Conservation (phyloP, 2,888 invertebrate genomes). For the Mythimna vitellina region DNA sequence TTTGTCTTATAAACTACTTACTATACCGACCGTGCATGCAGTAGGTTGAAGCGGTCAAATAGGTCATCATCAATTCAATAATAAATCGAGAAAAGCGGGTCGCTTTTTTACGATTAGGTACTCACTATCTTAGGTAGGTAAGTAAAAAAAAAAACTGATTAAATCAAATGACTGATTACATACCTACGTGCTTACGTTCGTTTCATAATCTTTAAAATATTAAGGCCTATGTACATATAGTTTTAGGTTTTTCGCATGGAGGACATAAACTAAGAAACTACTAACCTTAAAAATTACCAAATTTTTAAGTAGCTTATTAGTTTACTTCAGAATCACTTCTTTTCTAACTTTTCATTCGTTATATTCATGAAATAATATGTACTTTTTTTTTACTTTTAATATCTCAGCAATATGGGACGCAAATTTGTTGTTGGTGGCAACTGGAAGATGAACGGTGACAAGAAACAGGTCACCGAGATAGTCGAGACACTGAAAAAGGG, state of each 20-base stretch:
- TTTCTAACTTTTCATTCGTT: neutral
- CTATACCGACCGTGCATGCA: neutral
- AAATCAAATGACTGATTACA: neutral
- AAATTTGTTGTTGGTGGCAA: slow-evolving; percentile 99
- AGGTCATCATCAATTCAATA: slow-evolving; percentile 37
- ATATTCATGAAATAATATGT: neutral
- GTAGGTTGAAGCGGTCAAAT: slow-evolving; percentile 42
- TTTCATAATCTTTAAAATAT: neutral
- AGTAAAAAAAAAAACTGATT: slow-evolving; percentile 8
- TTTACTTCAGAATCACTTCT: neutral
- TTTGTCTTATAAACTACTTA: too few relatives aligned
- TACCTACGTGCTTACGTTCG: neutral
- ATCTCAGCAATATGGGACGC: slow-evolving; percentile 91
- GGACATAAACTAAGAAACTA: neutral
- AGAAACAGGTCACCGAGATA: slow-evolving; percentile 95
- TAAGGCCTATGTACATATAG: neutral
- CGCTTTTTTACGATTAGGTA: neutral
- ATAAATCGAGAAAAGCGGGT: slow-evolving; percentile 10
- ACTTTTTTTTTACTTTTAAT: slow-evolving; percentile 26
- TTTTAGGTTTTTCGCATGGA: too few relatives aligned
- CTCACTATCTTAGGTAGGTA: neutral
- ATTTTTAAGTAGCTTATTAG: too few relatives aligned
- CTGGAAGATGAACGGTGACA: slow-evolving; percentile 99
- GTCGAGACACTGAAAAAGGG: slow-evolving; percentile 94
- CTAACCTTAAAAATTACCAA: neutral